Conservation (phyloP, 2,797 vertebrate species). For the Salmo trutta region DNA sequence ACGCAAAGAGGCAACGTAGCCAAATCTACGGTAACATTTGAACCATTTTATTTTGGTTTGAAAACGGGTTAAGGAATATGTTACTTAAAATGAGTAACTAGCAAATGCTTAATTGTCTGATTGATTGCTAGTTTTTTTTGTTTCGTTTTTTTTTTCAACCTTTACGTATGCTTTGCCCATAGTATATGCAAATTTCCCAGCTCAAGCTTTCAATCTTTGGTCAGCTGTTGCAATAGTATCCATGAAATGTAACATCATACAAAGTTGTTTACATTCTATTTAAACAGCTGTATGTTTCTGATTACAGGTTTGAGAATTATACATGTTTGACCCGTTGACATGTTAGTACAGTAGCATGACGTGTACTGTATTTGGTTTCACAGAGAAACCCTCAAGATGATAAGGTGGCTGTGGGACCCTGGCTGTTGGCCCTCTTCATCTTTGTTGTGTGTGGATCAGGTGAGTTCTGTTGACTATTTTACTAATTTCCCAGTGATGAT, state of each 20-base stretch:
- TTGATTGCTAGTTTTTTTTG: neutral
- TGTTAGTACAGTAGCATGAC: too few relatives aligned
- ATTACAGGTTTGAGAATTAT: too few relatives aligned
- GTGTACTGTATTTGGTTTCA: neutral
- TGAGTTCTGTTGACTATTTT: conserved; percentile 45
- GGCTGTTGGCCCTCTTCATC: conserved; percentile 92
- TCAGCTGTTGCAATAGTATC: neutral
- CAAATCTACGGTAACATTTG: conserved; percentile 84
- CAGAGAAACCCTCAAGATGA: conserved; percentile 80
- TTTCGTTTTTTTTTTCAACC: neutral
- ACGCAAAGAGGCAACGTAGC: conserved; percentile 94
- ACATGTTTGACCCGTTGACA: too few relatives aligned
- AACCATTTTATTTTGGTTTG: neutral
- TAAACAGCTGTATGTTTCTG: neutral
- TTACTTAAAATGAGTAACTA: neutral
- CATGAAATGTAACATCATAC: neutral
- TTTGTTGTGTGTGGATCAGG: conserved; percentile 97
- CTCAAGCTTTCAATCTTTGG: neutral
- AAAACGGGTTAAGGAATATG: neutral
- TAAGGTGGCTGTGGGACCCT: conserved; percentile 93
- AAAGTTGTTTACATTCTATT: neutral
- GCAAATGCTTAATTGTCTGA: neutral
- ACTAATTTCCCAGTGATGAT: neutral
- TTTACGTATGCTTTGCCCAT: neutral
- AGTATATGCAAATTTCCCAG: neutral